Evolutionary conservation across 2,888 invertebrate species (phyloP).

Genomic region (Tenthredo amoena): DNA sequence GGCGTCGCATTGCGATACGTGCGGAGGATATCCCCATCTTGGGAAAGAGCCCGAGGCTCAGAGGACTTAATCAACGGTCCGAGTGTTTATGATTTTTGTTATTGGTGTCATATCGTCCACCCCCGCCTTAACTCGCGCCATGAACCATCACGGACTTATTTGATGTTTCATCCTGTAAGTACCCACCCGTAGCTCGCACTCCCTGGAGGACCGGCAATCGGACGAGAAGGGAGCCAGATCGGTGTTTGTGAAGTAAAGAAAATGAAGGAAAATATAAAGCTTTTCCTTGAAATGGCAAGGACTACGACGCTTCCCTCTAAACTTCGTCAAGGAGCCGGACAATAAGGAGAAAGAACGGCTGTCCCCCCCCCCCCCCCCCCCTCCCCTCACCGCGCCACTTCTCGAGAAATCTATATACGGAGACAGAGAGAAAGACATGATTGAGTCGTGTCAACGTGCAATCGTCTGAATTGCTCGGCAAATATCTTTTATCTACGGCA

Average conservation of each 20-base stretch:
- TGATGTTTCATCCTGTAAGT: constrained; percentile 49
- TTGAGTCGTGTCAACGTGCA: constrained; percentile 70
- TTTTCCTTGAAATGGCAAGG: neutral
- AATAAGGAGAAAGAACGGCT: neutral
- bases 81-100: constrained; percentile 78
- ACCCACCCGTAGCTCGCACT: constrained; percentile 16
- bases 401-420: constrained; percentile 31
- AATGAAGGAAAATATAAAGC: neutral
- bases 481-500: constrained; percentile 65
- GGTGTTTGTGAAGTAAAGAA: neutral
- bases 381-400: no score
- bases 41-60: constrained; percentile 62
- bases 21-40: constrained; percentile 62
- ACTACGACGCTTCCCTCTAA: neutral
- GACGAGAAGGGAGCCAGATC: neutral
- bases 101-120: constrained; percentile 74
- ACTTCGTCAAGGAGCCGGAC: neutral
- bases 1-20: constrained; percentile 61
- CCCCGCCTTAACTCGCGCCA: constrained; percentile 46
- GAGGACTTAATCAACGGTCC: constrained; percentile 77
- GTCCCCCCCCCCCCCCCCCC: neutral
- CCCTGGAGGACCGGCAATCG: constrained; percentile 41
- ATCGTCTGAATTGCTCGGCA: constrained; percentile 73
- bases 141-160: constrained; percentile 52
- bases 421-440: constrained; percentile 60